Evolutionary conservation across 2,888 invertebrate species (phyloP).

Genomic region (Drosophila tanythrix): DNA sequence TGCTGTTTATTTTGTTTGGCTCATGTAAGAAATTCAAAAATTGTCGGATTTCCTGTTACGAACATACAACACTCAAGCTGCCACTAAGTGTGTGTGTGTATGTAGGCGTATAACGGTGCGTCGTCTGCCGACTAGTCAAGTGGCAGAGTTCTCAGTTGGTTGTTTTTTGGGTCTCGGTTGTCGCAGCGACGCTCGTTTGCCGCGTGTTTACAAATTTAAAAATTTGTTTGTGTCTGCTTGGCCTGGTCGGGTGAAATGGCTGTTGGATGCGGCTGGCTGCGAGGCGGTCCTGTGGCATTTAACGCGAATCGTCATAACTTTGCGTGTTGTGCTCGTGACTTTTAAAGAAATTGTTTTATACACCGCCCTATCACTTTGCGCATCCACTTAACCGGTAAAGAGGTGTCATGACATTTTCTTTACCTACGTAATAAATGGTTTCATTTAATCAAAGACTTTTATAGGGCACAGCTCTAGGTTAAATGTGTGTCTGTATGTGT

Average conservation of each 20-base stretch:
- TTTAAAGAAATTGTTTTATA: constrained; percentile 76
- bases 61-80: constrained; percentile 30
- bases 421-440: constrained; percentile 77
- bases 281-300: constrained; percentile 38
- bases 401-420: constrained; percentile 73
- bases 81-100: constrained; percentile 1
- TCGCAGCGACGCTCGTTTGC: constrained; percentile 49
- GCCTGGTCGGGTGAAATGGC: constrained; percentile 26
- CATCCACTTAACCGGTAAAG: constrained; percentile 16
- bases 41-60: constrained; percentile 73
- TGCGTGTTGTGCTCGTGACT: constrained; percentile 52
- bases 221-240: constrained; percentile 76
- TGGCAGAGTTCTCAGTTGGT: constrained; percentile 50
- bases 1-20: constrained; percentile 58
- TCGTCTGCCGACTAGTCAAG: constrained; percentile 55
- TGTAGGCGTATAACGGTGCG: constrained; percentile 12
- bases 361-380: neutral
- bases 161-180: constrained; percentile 39
- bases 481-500: constrained; percentile 49
- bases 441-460: constrained; percentile 78
- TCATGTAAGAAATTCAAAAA: constrained; percentile 70
- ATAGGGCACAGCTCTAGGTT: constrained; percentile 61
- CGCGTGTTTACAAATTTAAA: constrained; percentile 78
- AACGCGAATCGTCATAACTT: constrained; percentile 64
- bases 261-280: constrained; percentile 2